phyloP scores from a whole-genome alignment of 2,113 vertebrate species.

The Sinosuthora webbiana region DNA sequence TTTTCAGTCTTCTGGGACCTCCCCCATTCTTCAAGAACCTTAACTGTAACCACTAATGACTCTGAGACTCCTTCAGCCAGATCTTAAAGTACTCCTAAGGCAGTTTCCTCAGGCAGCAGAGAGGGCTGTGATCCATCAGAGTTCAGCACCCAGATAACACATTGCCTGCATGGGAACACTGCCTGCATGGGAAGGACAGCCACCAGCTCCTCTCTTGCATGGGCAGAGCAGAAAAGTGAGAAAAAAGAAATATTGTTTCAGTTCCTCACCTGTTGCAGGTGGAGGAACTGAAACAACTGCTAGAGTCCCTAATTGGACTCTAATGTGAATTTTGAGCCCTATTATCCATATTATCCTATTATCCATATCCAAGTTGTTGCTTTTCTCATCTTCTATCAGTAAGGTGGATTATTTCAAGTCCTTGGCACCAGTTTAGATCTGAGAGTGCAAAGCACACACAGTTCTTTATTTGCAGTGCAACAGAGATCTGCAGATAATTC shows the following conservation, averaged over 20 bases:
- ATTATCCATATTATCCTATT: not conserved
- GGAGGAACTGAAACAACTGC: not conserved
- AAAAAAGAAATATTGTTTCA: not conserved
- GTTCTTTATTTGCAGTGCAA: constrained; percentile 16
- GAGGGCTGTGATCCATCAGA: not conserved
- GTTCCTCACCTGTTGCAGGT: not conserved
- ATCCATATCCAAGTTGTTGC: no score
- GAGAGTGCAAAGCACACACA: not conserved
- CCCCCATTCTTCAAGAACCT: not conserved
- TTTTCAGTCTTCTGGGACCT: not conserved
- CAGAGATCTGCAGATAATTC: not conserved
- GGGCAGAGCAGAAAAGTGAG: not conserved
- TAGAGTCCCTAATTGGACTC: not conserved
- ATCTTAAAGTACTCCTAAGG: not conserved
- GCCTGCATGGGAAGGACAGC: not conserved
- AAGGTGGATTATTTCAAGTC: not conserved
- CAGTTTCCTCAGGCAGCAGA: not conserved
- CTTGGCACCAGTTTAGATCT: not conserved
- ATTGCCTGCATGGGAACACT: not conserved
- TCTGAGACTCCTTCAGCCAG: not conserved
- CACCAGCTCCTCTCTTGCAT: not conserved
- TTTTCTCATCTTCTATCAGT: not conserved
- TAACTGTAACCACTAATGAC: not conserved
- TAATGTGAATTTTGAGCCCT: not conserved
- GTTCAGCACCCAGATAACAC: rapidly evolving